These are phyloP conservation scores for Tinea trinotella DNA, from an alignment of 2,888 invertebrate species.

Conservation along the genomic window DNA sequence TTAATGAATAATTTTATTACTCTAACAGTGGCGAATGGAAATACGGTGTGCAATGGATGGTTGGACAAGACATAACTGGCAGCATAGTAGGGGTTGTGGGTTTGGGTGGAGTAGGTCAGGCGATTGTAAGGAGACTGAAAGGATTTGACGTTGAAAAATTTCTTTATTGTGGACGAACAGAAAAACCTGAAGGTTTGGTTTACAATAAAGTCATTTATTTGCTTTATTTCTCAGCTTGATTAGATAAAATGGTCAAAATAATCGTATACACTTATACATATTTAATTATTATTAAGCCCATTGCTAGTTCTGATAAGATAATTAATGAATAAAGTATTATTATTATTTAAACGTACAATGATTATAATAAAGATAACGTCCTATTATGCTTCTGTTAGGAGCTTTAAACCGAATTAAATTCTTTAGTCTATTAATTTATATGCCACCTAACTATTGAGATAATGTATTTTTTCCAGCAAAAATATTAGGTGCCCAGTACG, in stretches of 20 bases:
- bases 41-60: conserved; percentile 79
- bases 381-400: no score
- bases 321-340: no score
- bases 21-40: conserved; percentile 79
- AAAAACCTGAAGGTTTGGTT: conserved; percentile 75
- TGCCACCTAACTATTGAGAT: not conserved
- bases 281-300: no score
- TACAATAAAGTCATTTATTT: no score
- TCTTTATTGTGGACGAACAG: conserved; percentile 81
- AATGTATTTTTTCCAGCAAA: conserved; percentile 36
- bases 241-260: no score
- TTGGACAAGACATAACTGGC: conserved; percentile 83
- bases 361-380: no score
- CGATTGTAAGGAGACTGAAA: conserved; percentile 78
- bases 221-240: no score
- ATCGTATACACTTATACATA: no score
- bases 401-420: no score
- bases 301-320: no score
- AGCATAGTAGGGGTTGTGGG: conserved; percentile 89
- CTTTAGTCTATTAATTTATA: no score
- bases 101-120: conserved; percentile 85
- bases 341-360: no score
- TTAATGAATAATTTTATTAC: not conserved
- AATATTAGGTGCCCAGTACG: conserved; percentile 74
- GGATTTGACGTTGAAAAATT: conserved; percentile 81